Base-by-base conservation (phyloP, 2,888 invertebrate species). In the Frankliniella intonsa region DNA sequence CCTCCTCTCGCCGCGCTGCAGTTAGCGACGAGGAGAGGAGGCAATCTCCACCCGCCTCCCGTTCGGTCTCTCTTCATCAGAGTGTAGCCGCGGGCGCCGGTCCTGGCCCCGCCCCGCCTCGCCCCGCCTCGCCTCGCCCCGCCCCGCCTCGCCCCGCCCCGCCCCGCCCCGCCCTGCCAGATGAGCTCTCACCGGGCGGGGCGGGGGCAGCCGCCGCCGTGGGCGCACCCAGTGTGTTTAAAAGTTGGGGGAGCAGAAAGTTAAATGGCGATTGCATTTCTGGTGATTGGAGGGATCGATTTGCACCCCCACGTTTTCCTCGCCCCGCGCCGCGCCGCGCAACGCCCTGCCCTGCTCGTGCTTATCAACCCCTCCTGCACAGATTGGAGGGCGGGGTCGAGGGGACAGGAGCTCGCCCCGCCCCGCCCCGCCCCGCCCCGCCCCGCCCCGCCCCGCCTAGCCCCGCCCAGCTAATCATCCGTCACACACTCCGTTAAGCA, bases 181-280 rank as follows among this genome's bases (percentile, higher is more conserved):
- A n/a, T n/a, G n/a, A 17, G 14, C 62, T 3, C 19, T 62, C 62
- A 17, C 62, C 62, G 62, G 62, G 62, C 62, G 62, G 22, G 69
- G 10, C 22, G 69, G 25, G 11, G 25, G 11, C 10, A 69, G 10
- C 11, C 25, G 25, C 69, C 10, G 69, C 69, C 22, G 8, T n/a
- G 22, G 55, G 17, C 55, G 69, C 69, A 76, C 69, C 69, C 69
- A 12, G 69, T 76, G 38, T 5, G 22, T 76, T 76, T 25, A 76
- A 76, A 76, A 76, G 69, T 76, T 76, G 69, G 25, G 25, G 69
- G 25, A 76, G 69, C 69, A 25, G 69, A 76, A 76, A 76, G 69
- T 76, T 76, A 76, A 76, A 76, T 76, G 69, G 25, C 69, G 69
- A 76, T 76, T 76, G 69, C 22, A 25, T 76, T 10, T 11, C 9